phyloP scores from a whole-genome alignment of 2,113 vertebrate genomes.

The Calidris pygmaea region DNA sequence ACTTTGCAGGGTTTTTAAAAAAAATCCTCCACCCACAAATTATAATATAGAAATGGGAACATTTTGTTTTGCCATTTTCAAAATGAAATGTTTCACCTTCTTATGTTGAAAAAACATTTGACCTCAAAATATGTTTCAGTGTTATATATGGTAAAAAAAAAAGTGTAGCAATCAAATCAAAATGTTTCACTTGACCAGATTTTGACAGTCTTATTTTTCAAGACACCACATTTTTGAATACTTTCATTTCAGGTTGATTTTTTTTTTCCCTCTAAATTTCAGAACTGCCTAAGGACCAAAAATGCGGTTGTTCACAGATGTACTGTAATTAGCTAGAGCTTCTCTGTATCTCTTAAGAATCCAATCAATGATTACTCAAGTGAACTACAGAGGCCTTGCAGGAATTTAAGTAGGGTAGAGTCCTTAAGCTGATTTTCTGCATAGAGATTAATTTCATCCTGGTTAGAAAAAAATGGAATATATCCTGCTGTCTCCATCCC shows the following conservation, averaged over 20 bases:
- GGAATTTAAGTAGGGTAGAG: constrained; percentile 2
- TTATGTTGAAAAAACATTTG: background rate
- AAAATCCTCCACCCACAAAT: background rate
- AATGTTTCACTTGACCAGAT: constrained; percentile 6
- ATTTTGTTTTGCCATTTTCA: background rate
- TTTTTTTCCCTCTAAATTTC: background rate
- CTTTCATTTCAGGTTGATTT: background rate
- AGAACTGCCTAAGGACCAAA: background rate
- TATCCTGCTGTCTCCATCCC: background rate
- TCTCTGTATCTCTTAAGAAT: constrained; percentile 1
- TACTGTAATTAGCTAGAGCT: constrained; percentile 31
- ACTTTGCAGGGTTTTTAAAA: background rate
- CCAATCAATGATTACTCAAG: constrained; percentile 30
- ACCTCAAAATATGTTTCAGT: background rate
- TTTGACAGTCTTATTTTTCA: background rate
- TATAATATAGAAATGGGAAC: background rate
- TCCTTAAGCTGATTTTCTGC: constrained; percentile 40
- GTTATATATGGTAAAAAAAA: background rate
- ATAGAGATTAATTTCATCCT: constrained; percentile 13
- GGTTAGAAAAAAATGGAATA: background rate
- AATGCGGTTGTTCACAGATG: background rate
- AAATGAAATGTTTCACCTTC: background rate
- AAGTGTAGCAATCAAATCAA: background rate
- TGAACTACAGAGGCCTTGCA: background rate
- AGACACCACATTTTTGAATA: background rate